phyloP scores from a whole-genome alignment of 2,797 vertebrate species.

The Mus minutoides region DNA sequence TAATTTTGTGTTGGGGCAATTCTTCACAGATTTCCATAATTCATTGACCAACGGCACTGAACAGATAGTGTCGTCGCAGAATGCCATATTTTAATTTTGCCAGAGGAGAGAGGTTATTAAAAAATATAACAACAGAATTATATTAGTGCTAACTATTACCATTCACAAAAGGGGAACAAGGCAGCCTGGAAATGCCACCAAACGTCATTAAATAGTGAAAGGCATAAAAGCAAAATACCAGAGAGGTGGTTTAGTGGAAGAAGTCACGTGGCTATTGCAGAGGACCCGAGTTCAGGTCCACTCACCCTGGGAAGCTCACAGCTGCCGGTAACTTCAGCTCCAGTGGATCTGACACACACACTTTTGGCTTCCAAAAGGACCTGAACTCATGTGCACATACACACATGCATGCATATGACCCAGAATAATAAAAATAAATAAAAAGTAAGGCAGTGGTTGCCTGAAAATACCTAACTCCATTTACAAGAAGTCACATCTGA shows the following conservation, averaged over 20 bases:
- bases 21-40: neutral
- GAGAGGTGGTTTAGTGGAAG: neutral
- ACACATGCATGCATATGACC: neutral
- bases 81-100: neutral
- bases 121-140: neutral
- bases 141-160: neutral
- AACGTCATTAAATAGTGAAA: neutral
- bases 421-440: neutral
- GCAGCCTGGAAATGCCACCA: neutral
- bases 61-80: rapidly evolving
- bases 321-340: neutral
- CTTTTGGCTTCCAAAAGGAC: no score
- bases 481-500: neutral
- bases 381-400: neutral
- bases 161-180: neutral
- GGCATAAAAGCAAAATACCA: neutral
- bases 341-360: neutral
- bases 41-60: neutral
- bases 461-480: neutral
- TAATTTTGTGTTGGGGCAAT: neutral
- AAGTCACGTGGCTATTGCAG: neutral
- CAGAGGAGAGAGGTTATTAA: neutral
- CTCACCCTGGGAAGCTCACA: no score
- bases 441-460: neutral
- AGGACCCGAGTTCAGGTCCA: neutral